Evolutionary conservation across 2,888 invertebrate species (phyloP), one percentile per base, ranked within the genome.

Genomic region (Muschampia plurimacula): DNA sequence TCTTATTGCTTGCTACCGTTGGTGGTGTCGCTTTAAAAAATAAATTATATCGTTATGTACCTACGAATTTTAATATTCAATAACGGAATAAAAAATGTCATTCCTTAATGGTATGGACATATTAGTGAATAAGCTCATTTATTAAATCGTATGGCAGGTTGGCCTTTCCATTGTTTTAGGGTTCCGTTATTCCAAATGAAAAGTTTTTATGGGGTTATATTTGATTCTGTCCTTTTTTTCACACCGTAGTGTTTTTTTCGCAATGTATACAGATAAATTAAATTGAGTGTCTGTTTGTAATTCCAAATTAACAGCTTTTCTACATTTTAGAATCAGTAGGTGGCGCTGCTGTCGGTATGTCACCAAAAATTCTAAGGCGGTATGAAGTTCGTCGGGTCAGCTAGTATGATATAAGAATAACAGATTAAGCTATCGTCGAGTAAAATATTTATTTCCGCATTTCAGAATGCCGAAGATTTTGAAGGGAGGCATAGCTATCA

Each of bases 401-500:
- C 22, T 22, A 22, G 32, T 32, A 32, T 32, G 32, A n/a, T n/a
- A n/a, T 3, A 2, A 32, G 32, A 3, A 32, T 32, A 32, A 3
- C 32, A 32, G 1, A 3, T 3, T 32, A 1, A 1, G 32, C 32
- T 32, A 32, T 32, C 32, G 32, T 32, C 32, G 32, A 32, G 32
- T 32, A 32, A 32, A 32, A 32, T 32, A 2, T 32, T 32, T 32
- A 1, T 32, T 32, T 32, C 32, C 32, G 3, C 1, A 67, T 87
- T 85, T 49, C 83, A 93, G 92, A 0, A 44, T 82, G 0, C 85
- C 89, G 2, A 88, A 84, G 65, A 28, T 88, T 1, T 68, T 92
- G 3, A 93, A 92, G 77, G 87, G 75, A 0, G 66, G 80, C 0
- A 89, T 93, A 0, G 86, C 84, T 0, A 0, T 85, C 0, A 92